Base-by-base conservation (phyloP, 2,888 invertebrate genomes). In the Hedychridium roseum region DNA sequence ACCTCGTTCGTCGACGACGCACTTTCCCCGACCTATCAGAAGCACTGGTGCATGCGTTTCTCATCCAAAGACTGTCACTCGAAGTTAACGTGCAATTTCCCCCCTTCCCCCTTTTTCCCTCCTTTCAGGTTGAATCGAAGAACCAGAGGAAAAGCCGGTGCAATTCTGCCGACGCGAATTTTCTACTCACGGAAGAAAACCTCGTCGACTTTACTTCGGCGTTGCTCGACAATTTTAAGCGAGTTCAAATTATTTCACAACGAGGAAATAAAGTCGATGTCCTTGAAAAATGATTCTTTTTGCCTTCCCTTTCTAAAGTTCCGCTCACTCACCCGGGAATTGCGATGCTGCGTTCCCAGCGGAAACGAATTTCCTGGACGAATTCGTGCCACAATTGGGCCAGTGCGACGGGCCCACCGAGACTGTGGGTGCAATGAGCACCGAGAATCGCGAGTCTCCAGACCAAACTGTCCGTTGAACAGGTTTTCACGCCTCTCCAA, bases 341-440 rank as follows among this genome's bases (percentile, higher is more conserved):
- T 26, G 82, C 72, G 51, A 89, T 84, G 41, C 85, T 85, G 66
- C 88, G 88, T 68, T 97, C 96, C 91, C 95, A 95, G 18, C 95
- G 83, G 70, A 90, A 91, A 54, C 96, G 85, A 75, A 98, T 85
- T 77, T 96, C 94, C 64, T 94, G 88, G 1, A 91, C 86, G 72
- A 98, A 92, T 75, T 96, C 95, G 68, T 92, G 91, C 97, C 97
- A 98, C 9, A 97, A 76, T 71, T 97, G 94, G 0, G 93, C 92
- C 43, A 95, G 83, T 38, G 90, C 88, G 35, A 80, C 79, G 0
- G 88, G 82, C 3, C 92, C 88, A 1, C 92, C 92, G 14, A 91
- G 86, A 27, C 88, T 88, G 56, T 89, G 86, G 40, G 88, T 82
- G 34, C 90, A 84, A 47, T 90, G 88, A 14, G 88, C 88, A 57